Conservation (phyloP, 2,888 invertebrate species). For the Athripsodes cinereus region DNA sequence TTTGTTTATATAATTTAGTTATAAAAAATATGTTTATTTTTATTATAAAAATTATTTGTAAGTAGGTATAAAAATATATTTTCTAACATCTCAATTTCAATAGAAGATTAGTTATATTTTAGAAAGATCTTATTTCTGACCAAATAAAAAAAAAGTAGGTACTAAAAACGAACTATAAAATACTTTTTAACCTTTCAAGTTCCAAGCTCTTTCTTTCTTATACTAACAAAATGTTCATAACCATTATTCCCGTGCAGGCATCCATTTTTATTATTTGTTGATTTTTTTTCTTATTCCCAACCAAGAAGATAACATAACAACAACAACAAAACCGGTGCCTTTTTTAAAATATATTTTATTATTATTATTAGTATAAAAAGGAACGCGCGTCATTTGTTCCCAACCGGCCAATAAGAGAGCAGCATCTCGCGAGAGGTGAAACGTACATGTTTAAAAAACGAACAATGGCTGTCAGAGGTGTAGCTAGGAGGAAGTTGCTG, state of each 20-base stretch:
- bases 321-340: slow-evolving; percentile 16
- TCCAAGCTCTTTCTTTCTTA: no score
- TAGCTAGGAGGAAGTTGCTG: neutral
- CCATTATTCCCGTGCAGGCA: neutral
- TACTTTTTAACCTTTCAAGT: neutral
- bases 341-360: neutral
- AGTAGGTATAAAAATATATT: no score
- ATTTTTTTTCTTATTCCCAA: slow-evolving; percentile 2
- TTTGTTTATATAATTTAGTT: no score
- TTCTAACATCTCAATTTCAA: no score
- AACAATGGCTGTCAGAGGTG: slow-evolving; percentile 3
- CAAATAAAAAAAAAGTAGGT: no score
- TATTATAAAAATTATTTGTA: no score
- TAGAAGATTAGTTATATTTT: no score
- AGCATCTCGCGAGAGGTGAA: slow-evolving; percentile 5
- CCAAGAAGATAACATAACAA: neutral
- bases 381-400: slow-evolving; percentile 17
- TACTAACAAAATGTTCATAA: neutral
- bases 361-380: neutral
- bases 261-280: neutral
- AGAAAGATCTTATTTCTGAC: no score
- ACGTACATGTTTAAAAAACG: slow-evolving; percentile 2
- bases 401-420: slow-evolving; percentile 9
- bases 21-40: no score
- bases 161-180: no score